phyloP scores from a whole-genome alignment of 2,888 invertebrate genomes.

The Xylocampa areola region DNA sequence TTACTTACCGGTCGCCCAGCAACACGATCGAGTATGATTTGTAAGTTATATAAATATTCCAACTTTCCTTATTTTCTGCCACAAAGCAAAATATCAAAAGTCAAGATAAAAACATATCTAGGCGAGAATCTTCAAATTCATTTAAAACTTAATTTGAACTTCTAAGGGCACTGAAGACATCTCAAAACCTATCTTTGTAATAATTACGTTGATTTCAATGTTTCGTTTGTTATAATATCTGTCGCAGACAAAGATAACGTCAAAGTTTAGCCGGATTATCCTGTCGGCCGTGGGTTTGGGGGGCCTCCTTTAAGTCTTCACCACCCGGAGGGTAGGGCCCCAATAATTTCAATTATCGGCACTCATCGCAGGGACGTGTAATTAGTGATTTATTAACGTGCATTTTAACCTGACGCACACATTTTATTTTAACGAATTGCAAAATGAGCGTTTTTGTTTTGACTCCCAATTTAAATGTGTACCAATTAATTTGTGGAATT shows the following conservation, averaged over 20 bases:
- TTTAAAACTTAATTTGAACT: constrained; percentile 44
- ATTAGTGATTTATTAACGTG: constrained; percentile 65
- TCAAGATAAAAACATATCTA: constrained; percentile 25
- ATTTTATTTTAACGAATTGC: constrained; percentile 32
- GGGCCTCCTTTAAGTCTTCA: constrained; percentile 63
- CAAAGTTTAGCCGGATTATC: constrained; percentile 68
- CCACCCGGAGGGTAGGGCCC: constrained; percentile 56
- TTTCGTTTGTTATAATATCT: constrained; percentile 66
- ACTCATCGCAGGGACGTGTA: constrained; percentile 67
- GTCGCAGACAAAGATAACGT: constrained; percentile 69
- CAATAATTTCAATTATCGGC: constrained; percentile 74
- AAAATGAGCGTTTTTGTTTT: constrained; percentile 22
- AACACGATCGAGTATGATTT: constrained; percentile 2
- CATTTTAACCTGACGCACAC: constrained; percentile 42
- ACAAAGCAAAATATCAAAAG: constrained; percentile 4
- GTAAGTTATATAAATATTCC: background rate
- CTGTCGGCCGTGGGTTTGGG: constrained; percentile 61
- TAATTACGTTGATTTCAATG: constrained; percentile 62
- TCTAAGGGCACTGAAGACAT: constrained; percentile 34
- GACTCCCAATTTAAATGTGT: constrained; percentile 14
- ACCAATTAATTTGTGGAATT: constrained; percentile 24
- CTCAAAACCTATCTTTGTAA: constrained; percentile 43
- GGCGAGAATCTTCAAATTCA: constrained; percentile 27
- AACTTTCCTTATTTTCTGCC: background rate
- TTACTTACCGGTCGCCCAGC: constrained; percentile 22